phyloP scores from a whole-genome alignment of 2,888 invertebrate genomes.

The Drosophila kuntzei region DNA sequence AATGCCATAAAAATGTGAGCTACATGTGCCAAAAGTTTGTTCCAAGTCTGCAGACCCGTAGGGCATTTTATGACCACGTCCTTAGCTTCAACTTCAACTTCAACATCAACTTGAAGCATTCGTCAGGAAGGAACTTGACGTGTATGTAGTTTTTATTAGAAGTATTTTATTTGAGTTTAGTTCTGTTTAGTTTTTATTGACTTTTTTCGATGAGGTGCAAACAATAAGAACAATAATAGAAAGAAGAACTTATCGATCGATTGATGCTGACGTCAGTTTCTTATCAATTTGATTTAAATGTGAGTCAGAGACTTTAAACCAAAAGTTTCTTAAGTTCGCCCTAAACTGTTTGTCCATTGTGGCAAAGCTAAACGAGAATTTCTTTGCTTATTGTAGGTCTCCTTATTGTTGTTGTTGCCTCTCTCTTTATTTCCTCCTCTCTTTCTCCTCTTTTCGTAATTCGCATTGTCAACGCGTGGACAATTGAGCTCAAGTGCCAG shows the following conservation, averaged over 20 bases:
- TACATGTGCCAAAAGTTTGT: slow-evolving; percentile 29
- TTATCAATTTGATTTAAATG: slow-evolving; percentile 24
- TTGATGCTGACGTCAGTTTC: slow-evolving; percentile 20
- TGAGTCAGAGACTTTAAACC: slow-evolving; percentile 14
- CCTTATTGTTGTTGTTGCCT: slow-evolving; percentile 7
- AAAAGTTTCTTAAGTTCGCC: slow-evolving; percentile 38
- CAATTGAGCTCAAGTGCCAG: slow-evolving; percentile 76
- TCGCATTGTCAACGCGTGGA: slow-evolving; percentile 73
- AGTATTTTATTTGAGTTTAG: slow-evolving; percentile 43
- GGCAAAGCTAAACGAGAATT: slow-evolving; percentile 34
- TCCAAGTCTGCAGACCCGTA: not conserved
- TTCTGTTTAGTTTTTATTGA: slow-evolving; percentile 41
- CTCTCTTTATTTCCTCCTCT: slow-evolving; percentile 9
- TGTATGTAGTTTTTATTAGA: slow-evolving; percentile 32
- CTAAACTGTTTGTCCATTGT: slow-evolving; percentile 46
- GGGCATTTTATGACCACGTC: slow-evolving; percentile 31
- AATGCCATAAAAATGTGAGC: slow-evolving; percentile 58
- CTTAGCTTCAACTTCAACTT: not conserved
- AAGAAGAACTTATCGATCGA: slow-evolving; percentile 33
- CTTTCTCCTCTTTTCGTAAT: slow-evolving; percentile 37
- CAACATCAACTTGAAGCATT: slow-evolving; percentile 11
- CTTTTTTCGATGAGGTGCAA: slow-evolving; percentile 38
- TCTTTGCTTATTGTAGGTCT: slow-evolving; percentile 21
- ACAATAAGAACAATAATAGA: slow-evolving; percentile 1
- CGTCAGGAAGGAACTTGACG: slow-evolving; percentile 1